Conservation (phyloP, 1,140 invertebrate species). For the Calycopis cecrops region DNA sequence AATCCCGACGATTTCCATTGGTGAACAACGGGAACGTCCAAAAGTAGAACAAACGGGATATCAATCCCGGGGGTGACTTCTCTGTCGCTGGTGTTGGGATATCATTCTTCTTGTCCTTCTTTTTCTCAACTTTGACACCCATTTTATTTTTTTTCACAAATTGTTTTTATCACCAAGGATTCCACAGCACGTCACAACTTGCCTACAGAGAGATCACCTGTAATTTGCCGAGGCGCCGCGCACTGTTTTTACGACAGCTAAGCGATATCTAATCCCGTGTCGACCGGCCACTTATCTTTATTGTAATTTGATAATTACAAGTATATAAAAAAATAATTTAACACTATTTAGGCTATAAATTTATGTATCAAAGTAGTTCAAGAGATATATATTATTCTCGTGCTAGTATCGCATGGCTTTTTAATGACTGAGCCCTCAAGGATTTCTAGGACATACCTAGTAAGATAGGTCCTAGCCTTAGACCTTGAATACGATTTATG, state of each 20-base stretch:
- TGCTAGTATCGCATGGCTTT: too few relatives aligned
- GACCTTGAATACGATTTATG: too few relatives aligned
- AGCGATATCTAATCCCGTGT: background rate
- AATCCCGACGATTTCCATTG: conserved; percentile 77
- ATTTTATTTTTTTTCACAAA: background rate
- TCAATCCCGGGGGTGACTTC: conserved; percentile 33
- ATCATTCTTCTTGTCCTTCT: background rate
- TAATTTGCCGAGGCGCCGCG: background rate
- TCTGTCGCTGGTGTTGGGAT: conserved; percentile 26
- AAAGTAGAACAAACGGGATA: conserved; percentile 64
- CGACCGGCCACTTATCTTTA: background rate
- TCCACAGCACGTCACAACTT: background rate
- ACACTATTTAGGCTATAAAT: too few relatives aligned
- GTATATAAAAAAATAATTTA: background rate
- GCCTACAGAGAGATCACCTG: background rate
- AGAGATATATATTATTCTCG: too few relatives aligned
- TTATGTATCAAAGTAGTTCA: too few relatives aligned
- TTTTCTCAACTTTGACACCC: conserved; percentile 4
- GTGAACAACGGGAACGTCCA: conserved; percentile 80
- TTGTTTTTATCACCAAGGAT: too few relatives aligned
- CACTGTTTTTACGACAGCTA: background rate
- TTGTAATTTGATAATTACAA: conserved; percentile 1
- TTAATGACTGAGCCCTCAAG: too few relatives aligned
- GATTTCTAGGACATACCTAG: too few relatives aligned
- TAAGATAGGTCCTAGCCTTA: too few relatives aligned